A percentile compares a stretch with the other conserved stretches of the same genome.
Evolutionary conservation across 2,888 invertebrate genomes (phyloP).

Genomic region (Carterocephalus palaemon): DNA sequence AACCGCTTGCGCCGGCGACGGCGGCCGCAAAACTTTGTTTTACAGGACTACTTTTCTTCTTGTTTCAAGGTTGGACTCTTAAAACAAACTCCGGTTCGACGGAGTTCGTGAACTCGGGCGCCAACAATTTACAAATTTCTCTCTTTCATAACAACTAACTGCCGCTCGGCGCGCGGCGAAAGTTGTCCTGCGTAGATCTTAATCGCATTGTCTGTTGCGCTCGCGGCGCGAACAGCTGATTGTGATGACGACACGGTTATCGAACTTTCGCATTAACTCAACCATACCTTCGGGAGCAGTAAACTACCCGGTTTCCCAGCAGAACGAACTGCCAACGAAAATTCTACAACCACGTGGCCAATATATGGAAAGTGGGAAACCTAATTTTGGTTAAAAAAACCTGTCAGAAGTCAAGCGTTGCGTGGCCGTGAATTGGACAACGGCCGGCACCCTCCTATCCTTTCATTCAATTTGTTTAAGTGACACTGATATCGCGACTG

Average conservation of each 20-base stretch:
- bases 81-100: slow-evolving; percentile 80
- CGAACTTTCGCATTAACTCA: slow-evolving; percentile 62
- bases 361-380: slow-evolving; percentile 12
- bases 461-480: slow-evolving; percentile 77
- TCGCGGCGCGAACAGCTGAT: slow-evolving; percentile 75
- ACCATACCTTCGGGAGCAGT: slow-evolving; percentile 27
- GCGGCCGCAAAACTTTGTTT: slow-evolving; percentile 81
- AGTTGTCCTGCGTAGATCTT: slow-evolving; percentile 80
- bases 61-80: slow-evolving; percentile 81
- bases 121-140: slow-evolving; percentile 81
- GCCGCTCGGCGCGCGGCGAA: slow-evolving; percentile 78
- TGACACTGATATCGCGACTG: slow-evolving; percentile 75
- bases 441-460: slow-evolving; percentile 55
- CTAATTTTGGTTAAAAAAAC: slow-evolving; percentile 16
- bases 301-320: too few species aligned
- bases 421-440: slow-evolving; percentile 20
- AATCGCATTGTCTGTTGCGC: slow-evolving; percentile 80
- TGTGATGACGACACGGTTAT: slow-evolving; percentile 66
- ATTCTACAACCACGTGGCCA: background rate
- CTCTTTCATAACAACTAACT: slow-evolving; percentile 81
- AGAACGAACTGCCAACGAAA: background rate
- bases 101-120: slow-evolving; percentile 80
- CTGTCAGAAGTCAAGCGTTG: slow-evolving; percentile 20
- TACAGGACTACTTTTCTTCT: slow-evolving; percentile 81
- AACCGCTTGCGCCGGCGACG: slow-evolving; percentile 80